These are phyloP conservation scores for Sinohyriopsis cumingii DNA, from an alignment of 2,888 invertebrate species.

Conservation along the genomic window DNA sequence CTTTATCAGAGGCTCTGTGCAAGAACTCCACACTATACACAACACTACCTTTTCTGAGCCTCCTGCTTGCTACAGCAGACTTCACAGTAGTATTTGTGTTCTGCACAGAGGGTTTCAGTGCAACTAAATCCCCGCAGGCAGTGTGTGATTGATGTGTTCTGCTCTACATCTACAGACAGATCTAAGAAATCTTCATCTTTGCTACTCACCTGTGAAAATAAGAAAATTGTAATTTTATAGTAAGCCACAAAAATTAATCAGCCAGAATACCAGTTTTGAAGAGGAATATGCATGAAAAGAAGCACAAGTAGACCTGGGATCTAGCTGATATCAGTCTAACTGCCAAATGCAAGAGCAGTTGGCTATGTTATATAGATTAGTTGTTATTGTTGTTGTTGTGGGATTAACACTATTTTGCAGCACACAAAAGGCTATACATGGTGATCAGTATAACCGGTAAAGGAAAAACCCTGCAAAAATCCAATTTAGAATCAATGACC, in stretches of 20 bases:
- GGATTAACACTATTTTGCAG: too few relatives aligned
- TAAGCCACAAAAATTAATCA: background rate
- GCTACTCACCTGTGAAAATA: conserved; percentile 81
- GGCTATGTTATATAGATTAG: too few relatives aligned
- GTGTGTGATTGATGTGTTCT: conserved; percentile 99
- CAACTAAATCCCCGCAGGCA: conserved; percentile 98
- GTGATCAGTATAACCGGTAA: too few relatives aligned
- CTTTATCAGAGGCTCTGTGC: too few relatives aligned
- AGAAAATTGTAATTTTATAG: conserved; percentile 6
- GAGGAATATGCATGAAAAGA: background rate
- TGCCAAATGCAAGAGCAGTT: too few relatives aligned
- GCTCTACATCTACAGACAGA: conserved; percentile 98
- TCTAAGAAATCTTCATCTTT: conserved; percentile 99
- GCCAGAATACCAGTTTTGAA: background rate
- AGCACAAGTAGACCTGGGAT: too few relatives aligned
- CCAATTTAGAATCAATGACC: too few relatives aligned
- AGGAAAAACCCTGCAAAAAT: too few relatives aligned
- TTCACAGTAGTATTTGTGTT: conserved; percentile 99
- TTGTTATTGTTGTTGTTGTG: too few relatives aligned
- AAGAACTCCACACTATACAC: too few relatives aligned
- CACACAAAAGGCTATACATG: too few relatives aligned
- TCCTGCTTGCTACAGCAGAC: conserved; percentile 99
- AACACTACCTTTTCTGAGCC: conserved; percentile 81
- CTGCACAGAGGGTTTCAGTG: conserved; percentile 98
- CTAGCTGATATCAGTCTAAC: too few relatives aligned